Percentiles rank a stretch among this genome's conserved stretches.
phyloP scores from a whole-genome alignment of 2,113 vertebrate species.

The Tachuris rubrigastra region DNA sequence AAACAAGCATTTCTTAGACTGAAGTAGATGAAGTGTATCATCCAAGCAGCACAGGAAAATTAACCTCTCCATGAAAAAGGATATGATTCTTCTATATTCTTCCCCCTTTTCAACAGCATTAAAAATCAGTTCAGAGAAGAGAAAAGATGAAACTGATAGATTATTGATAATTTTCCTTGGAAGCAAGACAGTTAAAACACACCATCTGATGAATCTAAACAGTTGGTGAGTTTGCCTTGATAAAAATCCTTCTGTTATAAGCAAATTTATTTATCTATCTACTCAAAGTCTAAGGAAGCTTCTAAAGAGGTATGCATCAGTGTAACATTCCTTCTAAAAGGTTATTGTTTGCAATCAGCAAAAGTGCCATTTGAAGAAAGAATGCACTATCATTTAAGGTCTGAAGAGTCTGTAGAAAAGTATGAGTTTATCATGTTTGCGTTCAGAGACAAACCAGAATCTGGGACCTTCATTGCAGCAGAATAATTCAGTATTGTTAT shows the following conservation, averaged over 20 bases:
- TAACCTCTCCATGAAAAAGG: not conserved
- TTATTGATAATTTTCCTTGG: not conserved
- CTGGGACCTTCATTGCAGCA: not conserved
- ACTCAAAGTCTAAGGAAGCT: not conserved
- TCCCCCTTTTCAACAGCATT: not conserved
- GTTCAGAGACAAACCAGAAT: not conserved
- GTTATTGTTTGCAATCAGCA: not conserved
- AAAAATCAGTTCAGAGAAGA: not conserved
- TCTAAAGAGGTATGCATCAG: not conserved
- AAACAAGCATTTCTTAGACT: not conserved
- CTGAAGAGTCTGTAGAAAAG: not conserved
- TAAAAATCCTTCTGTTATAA: not conserved
- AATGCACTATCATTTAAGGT: not conserved
- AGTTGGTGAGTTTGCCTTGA: not conserved
- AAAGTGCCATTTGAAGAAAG: not conserved
- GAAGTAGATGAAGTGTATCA: not conserved
- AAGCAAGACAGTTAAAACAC: not conserved
- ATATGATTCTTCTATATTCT: not conserved
- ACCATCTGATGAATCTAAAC: not conserved
- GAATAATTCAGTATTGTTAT: not conserved
- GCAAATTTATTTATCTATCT: not conserved
- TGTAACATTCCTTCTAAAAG: not conserved
- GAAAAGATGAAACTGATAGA: not conserved
- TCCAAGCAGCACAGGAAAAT: not conserved
- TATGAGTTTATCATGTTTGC: not conserved